Evolutionary conservation across 2,888 invertebrate genomes (phyloP).

Genomic region (Aelia acuminata): DNA sequence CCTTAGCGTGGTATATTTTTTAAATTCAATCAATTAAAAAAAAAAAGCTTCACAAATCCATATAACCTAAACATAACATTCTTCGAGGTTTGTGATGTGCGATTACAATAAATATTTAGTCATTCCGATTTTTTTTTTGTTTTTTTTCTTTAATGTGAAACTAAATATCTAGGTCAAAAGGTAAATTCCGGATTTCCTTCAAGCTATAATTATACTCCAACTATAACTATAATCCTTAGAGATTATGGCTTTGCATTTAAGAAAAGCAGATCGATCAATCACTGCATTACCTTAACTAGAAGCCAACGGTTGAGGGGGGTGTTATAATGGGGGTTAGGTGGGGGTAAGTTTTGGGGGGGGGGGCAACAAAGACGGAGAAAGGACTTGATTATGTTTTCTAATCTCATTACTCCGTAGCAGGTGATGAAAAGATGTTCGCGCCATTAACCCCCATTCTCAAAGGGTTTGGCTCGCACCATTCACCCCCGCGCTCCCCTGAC

Average conservation of each 20-base stretch:
- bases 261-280: not conserved
- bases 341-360: not conserved
- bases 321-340: too few relatives aligned
- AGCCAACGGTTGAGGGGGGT: not conserved
- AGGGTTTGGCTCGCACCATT: not conserved
- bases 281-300: not conserved
- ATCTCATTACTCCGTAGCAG: conserved; percentile 12
- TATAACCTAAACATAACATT: too few relatives aligned
- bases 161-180: not conserved
- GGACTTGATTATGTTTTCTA: conserved; percentile 22
- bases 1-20: too few relatives aligned
- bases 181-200: not conserved
- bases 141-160: too few relatives aligned
- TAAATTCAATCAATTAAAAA: too few relatives aligned
- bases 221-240: too few relatives aligned
- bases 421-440: not conserved
- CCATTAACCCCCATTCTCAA: conserved; percentile 11
- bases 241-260: not conserved
- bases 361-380: not conserved
- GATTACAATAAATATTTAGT: too few relatives aligned
- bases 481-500: not conserved
- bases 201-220: not conserved
- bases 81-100: too few relatives aligned
- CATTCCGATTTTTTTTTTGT: too few relatives aligned
- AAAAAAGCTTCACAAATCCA: too few relatives aligned